Evolutionary conservation across 2,888 invertebrate species (phyloP).

Genomic region (Metalampra italica): DNA sequence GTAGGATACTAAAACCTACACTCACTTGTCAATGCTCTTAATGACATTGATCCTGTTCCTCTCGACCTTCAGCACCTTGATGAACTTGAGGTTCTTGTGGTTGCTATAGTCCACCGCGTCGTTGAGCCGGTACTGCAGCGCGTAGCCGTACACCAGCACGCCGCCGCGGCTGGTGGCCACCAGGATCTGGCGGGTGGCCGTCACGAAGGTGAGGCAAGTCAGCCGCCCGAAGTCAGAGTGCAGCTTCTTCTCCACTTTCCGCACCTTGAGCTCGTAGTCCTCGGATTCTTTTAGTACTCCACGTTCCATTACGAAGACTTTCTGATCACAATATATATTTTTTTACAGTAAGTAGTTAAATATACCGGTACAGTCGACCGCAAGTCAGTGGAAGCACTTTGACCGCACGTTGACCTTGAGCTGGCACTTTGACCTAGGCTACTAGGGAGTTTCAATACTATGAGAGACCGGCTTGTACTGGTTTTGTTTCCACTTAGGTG

Average conservation of each 20-base stretch:
- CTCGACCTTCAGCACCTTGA: slow-evolving; percentile 70
- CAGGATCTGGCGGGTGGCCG: slow-evolving; percentile 65
- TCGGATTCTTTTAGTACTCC: slow-evolving; percentile 52
- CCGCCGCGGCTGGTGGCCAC: slow-evolving; percentile 70
- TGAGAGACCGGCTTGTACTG: too few species aligned
- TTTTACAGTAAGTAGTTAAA: background rate
- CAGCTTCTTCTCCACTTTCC: slow-evolving; percentile 30
- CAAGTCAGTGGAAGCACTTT: too few species aligned
- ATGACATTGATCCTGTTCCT: slow-evolving; percentile 64
- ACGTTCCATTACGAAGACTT: slow-evolving; percentile 50
- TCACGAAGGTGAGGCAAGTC: slow-evolving; percentile 73
- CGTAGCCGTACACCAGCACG: slow-evolving; percentile 71
- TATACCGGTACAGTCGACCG: too few species aligned
- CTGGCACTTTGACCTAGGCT: too few species aligned
- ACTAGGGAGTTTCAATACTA: too few species aligned
- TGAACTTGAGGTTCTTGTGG: slow-evolving; percentile 54
- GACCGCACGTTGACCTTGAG: too few species aligned
- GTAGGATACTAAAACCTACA: background rate
- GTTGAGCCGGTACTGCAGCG: slow-evolving; percentile 50
- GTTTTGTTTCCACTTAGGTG: too few species aligned
- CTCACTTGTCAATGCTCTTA: slow-evolving; percentile 72
- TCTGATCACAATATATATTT: slow-evolving; percentile 32
- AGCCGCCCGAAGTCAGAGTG: slow-evolving; percentile 55
- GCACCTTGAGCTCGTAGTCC: slow-evolving; percentile 49
- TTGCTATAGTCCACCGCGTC: slow-evolving; percentile 31